Conservation (phyloP, 2,888 invertebrate species). For the Eurytoma californica region DNA sequence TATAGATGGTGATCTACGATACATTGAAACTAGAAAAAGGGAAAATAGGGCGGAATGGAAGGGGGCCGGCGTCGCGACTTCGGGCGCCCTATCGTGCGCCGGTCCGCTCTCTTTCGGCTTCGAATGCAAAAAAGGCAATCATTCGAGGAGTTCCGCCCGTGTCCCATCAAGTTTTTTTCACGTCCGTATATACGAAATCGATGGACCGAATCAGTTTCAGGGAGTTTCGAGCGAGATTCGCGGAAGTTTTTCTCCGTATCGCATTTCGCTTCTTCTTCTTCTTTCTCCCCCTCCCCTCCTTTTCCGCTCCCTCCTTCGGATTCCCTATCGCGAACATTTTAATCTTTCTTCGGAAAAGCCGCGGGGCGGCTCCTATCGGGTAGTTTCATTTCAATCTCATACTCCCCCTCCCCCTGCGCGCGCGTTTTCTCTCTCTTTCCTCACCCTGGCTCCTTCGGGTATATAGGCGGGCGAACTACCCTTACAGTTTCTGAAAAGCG, state of each 20-base stretch:
- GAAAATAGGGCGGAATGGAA: slow-evolving; percentile 13
- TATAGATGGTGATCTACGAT: slow-evolving; percentile 5
- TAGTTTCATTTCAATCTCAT: slow-evolving; percentile 72
- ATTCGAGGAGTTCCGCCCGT: slow-evolving; percentile 45
- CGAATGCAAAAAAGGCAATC: slow-evolving; percentile 56
- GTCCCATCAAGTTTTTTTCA: slow-evolving; percentile 53
- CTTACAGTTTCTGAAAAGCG: slow-evolving; percentile 61
- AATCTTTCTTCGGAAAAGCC: slow-evolving; percentile 71
- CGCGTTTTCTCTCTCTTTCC: slow-evolving; percentile 46
- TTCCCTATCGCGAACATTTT: slow-evolving; percentile 63
- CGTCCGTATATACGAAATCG: slow-evolving; percentile 53
- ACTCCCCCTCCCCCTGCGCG: slow-evolving; percentile 53
- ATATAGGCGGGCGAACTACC: slow-evolving; percentile 56
- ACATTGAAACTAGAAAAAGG: slow-evolving; percentile 29
- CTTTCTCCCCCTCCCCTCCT: slow-evolving; percentile 47
- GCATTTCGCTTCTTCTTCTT: slow-evolving; percentile 40
- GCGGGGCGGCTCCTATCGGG: slow-evolving; percentile 64
- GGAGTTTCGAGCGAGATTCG: slow-evolving; percentile 42
- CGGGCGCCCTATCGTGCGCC: slow-evolving; percentile 10
- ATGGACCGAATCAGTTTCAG: slow-evolving; percentile 54
- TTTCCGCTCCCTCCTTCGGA: slow-evolving; percentile 42
- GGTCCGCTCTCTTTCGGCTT: slow-evolving; percentile 16
- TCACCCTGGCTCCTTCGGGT: slow-evolving; percentile 1
- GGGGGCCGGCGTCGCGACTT: not conserved
- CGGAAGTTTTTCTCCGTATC: slow-evolving; percentile 44